A percentile compares a stretch with the other conserved stretches of the same genome.
phyloP scores from a whole-genome alignment of 2,888 invertebrate genomes.

The Neuroscelio doddi region DNA sequence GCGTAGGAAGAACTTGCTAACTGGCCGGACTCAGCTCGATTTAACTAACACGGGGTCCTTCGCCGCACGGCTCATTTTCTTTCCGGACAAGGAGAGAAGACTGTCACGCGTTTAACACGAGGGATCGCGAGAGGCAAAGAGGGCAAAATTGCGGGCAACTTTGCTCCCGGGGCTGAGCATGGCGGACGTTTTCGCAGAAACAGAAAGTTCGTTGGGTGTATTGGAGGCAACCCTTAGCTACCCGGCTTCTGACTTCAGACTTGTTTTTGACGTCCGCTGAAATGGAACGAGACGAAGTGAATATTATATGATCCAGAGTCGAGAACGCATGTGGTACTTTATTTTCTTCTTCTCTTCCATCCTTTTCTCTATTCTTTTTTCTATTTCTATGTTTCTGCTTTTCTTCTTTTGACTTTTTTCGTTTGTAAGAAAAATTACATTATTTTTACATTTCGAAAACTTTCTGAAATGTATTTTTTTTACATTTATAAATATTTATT shows the following conservation, averaged over 20 bases:
- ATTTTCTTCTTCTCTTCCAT: conserved; percentile 6
- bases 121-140: conserved; percentile 30
- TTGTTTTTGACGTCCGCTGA: conserved; percentile 52
- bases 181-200: conserved; percentile 25
- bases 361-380: background rate
- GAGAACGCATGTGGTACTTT: conserved; percentile 32
- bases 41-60: too few relatives aligned
- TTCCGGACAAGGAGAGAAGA: background rate
- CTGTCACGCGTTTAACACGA: conserved; percentile 19
- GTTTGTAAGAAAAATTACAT: conserved; percentile 9
- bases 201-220: conserved; percentile 32
- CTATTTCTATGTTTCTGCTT: background rate
- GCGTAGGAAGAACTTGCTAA: background rate
- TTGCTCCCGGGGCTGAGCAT: conserved; percentile 36
- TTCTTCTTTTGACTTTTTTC: background rate
- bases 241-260: conserved; percentile 38
- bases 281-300: conserved; percentile 56
- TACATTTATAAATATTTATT: too few relatives aligned
- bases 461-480: too few relatives aligned
- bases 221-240: conserved; percentile 31
- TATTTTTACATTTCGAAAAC: too few relatives aligned
- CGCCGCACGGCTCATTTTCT: conserved; percentile 3
- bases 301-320: conserved; percentile 57
- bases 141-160: conserved; percentile 46
- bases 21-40: background rate